A percentile compares a stretch with the other conserved stretches of the same genome.
phyloP scores from a whole-genome alignment of 2,888 invertebrate genomes.

The Thecocarcelia acutangulata region DNA sequence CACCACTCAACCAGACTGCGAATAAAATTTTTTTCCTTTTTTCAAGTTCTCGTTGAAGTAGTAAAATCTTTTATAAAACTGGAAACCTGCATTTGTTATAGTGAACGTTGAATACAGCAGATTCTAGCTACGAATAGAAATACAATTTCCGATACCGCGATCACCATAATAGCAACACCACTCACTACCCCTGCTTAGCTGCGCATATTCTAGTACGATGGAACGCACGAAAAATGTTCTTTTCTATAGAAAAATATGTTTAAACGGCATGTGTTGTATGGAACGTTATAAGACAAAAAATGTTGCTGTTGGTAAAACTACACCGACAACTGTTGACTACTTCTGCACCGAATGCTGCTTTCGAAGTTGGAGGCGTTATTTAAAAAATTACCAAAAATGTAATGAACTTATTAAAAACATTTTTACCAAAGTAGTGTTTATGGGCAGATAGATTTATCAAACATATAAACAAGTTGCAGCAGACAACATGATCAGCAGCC shows the following conservation, averaged over 20 bases:
- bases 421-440: constrained; percentile 34
- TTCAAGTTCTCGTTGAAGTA: constrained; percentile 50
- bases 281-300: constrained; percentile 39
- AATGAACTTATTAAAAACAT: constrained; percentile 30
- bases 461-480: constrained; percentile 48
- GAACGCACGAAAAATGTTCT: constrained; percentile 59
- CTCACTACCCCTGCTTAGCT: constrained; percentile 47
- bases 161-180: constrained; percentile 36
- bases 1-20: constrained; percentile 55
- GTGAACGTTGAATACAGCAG: constrained; percentile 54
- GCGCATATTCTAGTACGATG: constrained; percentile 51
- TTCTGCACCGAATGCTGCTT: constrained; percentile 58
- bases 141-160: constrained; percentile 50
- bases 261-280: constrained; percentile 40
- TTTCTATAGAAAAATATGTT: constrained; percentile 31
- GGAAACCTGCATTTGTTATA: constrained; percentile 58
- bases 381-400: constrained; percentile 22
- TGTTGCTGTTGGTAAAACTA: constrained; percentile 46
- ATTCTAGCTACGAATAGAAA: constrained; percentile 63
- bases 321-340: constrained; percentile 56
- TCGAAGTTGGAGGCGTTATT: constrained; percentile 15
- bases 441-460: not conserved
- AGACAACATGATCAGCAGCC: constrained; percentile 64
- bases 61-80: constrained; percentile 51
- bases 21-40: constrained; percentile 39